phyloP scores from a whole-genome alignment of 1,140 invertebrate species.

The Araneus ventricosus region DNA sequence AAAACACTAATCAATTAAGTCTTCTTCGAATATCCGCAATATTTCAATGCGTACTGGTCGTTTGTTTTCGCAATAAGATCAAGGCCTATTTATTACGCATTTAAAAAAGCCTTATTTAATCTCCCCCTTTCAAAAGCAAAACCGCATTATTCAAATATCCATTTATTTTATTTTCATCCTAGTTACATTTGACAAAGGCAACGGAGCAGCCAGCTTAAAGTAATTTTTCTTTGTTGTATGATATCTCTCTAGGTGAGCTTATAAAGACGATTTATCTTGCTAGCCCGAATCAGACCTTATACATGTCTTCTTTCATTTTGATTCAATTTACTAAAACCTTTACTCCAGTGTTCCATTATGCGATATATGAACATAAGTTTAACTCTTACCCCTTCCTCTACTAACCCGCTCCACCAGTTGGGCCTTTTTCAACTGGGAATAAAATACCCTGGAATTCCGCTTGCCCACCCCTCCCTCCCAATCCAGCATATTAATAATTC shows the following conservation, averaged over 20 bases:
- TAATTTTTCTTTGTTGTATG: neutral
- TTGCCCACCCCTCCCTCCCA: neutral
- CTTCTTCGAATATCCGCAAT: no score
- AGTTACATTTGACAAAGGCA: neutral
- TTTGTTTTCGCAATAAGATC: neutral
- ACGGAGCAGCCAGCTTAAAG: neutral
- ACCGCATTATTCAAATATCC: neutral
- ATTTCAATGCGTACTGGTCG: no score
- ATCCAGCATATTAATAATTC: slow-evolving; percentile 28
- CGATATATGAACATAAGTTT: neutral
- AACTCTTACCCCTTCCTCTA: neutral
- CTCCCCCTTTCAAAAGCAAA: neutral
- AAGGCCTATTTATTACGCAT: neutral
- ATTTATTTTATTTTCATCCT: neutral
- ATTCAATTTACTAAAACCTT: neutral
- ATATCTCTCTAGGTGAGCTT: neutral
- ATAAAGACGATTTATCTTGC: neutral
- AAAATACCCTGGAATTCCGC: neutral
- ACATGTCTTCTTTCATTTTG: neutral
- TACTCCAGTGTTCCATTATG: neutral
- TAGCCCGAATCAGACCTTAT: neutral
- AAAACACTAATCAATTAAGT: no score
- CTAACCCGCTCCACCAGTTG: no score
- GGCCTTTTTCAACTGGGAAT: neutral
- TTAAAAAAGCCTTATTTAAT: neutral